Evolutionary conservation across 2,797 vertebrate species (phyloP).

Genomic region (Chiloscyllium punctatum): DNA sequence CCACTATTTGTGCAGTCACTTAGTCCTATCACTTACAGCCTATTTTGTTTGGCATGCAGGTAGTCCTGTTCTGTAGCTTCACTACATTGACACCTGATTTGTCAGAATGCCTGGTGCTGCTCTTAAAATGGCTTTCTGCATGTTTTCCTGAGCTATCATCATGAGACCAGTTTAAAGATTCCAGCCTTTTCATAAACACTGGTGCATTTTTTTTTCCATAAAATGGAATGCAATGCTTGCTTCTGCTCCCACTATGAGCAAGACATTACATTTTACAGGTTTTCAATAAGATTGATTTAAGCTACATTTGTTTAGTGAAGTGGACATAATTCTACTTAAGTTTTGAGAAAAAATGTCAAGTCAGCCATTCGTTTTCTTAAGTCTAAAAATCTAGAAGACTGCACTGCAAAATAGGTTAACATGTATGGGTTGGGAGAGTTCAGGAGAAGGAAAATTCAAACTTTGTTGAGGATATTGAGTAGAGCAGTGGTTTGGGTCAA

Average conservation of each 20-base stretch:
- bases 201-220: neutral
- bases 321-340: neutral
- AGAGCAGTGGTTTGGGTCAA: too few relatives aligned
- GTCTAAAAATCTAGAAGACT: neutral
- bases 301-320: neutral
- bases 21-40: too few relatives aligned
- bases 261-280: neutral
- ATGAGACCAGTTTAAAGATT: neutral
- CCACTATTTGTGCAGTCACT: too few relatives aligned
- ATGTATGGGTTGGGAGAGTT: neutral
- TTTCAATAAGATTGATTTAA: neutral
- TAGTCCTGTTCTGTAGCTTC: too few relatives aligned
- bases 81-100: too few relatives aligned
- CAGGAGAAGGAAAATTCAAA: neutral
- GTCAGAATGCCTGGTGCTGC: too few relatives aligned
- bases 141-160: neutral
- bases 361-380: neutral
- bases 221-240: neutral
- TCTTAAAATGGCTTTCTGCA: neutral
- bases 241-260: neutral
- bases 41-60: too few relatives aligned
- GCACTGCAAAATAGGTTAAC: neutral
- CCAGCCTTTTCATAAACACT: neutral
- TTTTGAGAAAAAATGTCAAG: too few relatives aligned
- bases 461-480: neutral